Evolutionary conservation across 1,140 invertebrate genomes (phyloP).

Genomic region (Euglossa dilemma): DNA sequence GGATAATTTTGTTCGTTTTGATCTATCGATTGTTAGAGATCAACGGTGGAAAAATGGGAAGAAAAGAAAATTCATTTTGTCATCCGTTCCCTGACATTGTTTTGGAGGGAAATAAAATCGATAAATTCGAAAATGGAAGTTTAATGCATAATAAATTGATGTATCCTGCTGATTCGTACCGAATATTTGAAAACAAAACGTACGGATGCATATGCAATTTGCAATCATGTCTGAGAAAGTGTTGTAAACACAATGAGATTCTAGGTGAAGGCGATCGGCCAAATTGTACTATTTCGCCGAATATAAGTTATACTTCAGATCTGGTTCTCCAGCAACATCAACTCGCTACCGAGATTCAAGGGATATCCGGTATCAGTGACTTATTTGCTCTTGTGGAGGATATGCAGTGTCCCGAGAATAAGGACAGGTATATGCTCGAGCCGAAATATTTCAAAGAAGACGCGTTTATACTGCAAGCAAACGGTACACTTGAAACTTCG

Average conservation of each 20-base stretch:
- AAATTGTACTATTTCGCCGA: slow-evolving; percentile 9
- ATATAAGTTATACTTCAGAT: not conserved
- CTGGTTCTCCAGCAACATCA: slow-evolving; percentile 31
- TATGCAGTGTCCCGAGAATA: slow-evolving; percentile 44
- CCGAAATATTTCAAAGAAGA: slow-evolving; percentile 67
- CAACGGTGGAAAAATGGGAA: not conserved
- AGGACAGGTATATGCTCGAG: slow-evolving; percentile 36
- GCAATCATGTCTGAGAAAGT: slow-evolving; percentile 76
- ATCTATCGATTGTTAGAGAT: not conserved
- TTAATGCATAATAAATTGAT: slow-evolving; percentile 48
- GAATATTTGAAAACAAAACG: slow-evolving; percentile 54
- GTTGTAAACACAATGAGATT: slow-evolving; percentile 76
- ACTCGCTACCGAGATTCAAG: slow-evolving; percentile 51
- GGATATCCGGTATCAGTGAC: slow-evolving; percentile 40
- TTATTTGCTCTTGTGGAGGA: slow-evolving; percentile 65
- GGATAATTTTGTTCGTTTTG: not conserved
- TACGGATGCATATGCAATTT: slow-evolving; percentile 70
- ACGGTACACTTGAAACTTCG: slow-evolving; percentile 64
- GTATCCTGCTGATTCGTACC: slow-evolving; percentile 61
- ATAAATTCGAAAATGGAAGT: slow-evolving; percentile 52
- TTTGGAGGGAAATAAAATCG: not conserved
- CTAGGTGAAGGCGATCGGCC: slow-evolving; percentile 50
- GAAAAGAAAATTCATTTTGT: slow-evolving; percentile 21
- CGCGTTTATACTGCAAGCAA: slow-evolving; percentile 59
- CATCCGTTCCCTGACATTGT: slow-evolving; percentile 15